A percentile compares a stretch with the other conserved stretches of the same genome.
These are phyloP conservation scores for Etia nguti DNA, from an alignment of 2,113 vertebrate genomes.

Conservation along the genomic window DNA sequence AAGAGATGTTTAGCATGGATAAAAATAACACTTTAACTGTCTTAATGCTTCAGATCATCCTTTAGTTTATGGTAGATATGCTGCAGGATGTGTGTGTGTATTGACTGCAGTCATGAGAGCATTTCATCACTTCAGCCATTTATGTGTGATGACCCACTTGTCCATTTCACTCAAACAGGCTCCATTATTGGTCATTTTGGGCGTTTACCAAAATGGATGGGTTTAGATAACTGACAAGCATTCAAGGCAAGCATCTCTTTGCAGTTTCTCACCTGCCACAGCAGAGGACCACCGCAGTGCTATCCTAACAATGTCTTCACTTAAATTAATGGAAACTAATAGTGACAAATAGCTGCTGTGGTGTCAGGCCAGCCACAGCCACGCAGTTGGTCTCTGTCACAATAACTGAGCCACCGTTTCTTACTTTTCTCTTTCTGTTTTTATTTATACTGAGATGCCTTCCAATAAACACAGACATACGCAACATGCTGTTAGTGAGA, in stretches of 20 bases:
- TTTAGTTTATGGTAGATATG: not conserved
- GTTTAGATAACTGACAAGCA: constrained; percentile 8
- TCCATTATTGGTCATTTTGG: constrained; percentile 22
- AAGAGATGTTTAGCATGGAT: not conserved
- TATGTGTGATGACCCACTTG: constrained; percentile 49
- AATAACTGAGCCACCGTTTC: not conserved
- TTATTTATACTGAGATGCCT: not conserved
- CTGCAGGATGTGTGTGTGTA: not conserved
- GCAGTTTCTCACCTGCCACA: constrained; percentile 7
- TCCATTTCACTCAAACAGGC: constrained; percentile 33
- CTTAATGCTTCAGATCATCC: not conserved
- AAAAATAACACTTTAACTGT: constrained; percentile 9
- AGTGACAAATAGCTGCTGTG: constrained; percentile 26
- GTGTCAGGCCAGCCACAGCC: not conserved
- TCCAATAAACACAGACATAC: not conserved
- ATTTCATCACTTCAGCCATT: constrained; percentile 36
- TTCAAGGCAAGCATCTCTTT: not conserved
- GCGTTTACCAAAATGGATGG: constrained; percentile 19
- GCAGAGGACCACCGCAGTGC: not conserved
- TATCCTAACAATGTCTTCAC: not conserved
- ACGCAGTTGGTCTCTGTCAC: constrained; percentile 4
- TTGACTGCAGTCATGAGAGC: not conserved
- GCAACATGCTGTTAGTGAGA: not conserved
- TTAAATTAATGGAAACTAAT: constrained; percentile 28
- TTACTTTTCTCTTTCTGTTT: not conserved